Conservation (phyloP, 2,888 invertebrate species). For the Prenolepis imparis region DNA sequence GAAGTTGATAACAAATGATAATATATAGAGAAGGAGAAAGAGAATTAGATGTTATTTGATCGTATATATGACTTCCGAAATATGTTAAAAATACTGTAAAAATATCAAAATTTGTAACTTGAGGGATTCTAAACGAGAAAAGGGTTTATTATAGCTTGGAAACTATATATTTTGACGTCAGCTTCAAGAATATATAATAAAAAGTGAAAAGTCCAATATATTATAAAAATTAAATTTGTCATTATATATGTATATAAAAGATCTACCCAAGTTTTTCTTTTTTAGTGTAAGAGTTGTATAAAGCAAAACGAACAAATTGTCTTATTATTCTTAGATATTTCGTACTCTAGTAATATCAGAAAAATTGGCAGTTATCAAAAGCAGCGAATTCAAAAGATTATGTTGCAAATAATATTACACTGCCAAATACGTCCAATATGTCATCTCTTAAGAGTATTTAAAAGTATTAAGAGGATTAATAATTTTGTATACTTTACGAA, state of each 20-base stretch:
- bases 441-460: conserved; percentile 60
- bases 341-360: background rate
- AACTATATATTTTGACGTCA: no score
- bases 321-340: background rate
- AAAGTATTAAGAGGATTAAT: conserved; percentile 58
- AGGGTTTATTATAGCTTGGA: no score
- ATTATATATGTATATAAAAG: background rate
- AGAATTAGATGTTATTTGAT: no score
- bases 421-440: conserved; percentile 62
- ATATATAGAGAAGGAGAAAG: no score
- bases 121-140: no score
- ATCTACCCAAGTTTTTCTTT: conserved; percentile 1
- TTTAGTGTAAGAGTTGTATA: background rate
- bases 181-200: no score
- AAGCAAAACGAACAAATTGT: background rate
- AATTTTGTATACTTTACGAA: conserved; percentile 11
- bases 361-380: conserved; percentile 28
- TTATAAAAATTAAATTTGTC: no score
- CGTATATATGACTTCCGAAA: no score
- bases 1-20: no score
- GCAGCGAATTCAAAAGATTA: conserved; percentile 1
- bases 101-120: no score
- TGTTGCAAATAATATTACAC: conserved; percentile 56
- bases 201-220: no score
- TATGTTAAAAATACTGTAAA: no score